phyloP scores from a whole-genome alignment of 1,140 invertebrate genomes.

The Drosophila willistoni region DNA sequence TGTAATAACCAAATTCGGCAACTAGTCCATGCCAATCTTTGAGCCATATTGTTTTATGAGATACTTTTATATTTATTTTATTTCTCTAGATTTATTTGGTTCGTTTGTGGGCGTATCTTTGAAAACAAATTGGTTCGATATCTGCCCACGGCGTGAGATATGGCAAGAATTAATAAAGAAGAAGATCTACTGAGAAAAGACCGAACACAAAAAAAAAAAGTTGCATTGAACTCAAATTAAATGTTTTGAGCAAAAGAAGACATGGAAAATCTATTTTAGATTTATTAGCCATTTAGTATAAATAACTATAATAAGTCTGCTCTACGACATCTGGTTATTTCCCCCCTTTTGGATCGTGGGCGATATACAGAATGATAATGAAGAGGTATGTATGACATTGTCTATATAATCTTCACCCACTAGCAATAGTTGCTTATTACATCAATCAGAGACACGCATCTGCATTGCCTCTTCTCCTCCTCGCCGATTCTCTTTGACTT shows the following conservation, averaged over 20 bases:
- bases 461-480: conserved; percentile 24
- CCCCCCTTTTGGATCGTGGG: neutral
- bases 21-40: conserved; percentile 50
- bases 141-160: conserved; percentile 9
- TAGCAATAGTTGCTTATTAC: conserved; percentile 54
- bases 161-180: neutral
- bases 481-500: neutral
- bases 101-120: conserved; percentile 47
- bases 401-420: conserved; percentile 36
- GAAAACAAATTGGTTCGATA: conserved; percentile 15
- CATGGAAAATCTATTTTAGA: neutral
- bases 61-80: conserved; percentile 23
- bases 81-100: neutral
- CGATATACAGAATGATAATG: neutral
- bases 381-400: neutral
- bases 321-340: neutral
- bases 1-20: conserved; percentile 55
- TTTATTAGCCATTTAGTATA: neutral
- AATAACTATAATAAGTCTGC: neutral
- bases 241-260: neutral
- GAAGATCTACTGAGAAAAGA: neutral
- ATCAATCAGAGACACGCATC: conserved; percentile 65
- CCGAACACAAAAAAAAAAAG: neutral
- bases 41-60: conserved; percentile 14
- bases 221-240: neutral